These are phyloP conservation scores for Sinelater perroti DNA, from an alignment of 2,888 invertebrate genomes.

Conservation along the genomic window DNA sequence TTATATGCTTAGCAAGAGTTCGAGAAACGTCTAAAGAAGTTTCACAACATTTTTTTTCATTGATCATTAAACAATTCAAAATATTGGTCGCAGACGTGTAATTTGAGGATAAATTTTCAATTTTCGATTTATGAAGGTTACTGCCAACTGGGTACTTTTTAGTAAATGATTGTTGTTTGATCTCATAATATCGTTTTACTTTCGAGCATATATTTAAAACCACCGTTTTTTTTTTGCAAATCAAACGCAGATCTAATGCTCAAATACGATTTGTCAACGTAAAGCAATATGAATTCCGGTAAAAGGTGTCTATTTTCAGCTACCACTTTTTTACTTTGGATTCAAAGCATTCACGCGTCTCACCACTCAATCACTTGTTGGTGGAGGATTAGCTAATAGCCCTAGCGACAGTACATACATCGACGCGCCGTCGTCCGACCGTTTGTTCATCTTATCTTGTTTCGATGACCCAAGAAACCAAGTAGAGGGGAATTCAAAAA, in stretches of 20 bases:
- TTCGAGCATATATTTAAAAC: neutral
- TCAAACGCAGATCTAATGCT: neutral
- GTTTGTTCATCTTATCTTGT: too few relatives aligned
- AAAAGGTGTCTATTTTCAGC: conserved; percentile 1
- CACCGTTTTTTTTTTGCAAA: conserved; percentile 1
- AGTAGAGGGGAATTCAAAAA: neutral
- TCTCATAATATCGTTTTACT: too few relatives aligned
- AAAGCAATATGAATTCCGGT: conserved; percentile 3
- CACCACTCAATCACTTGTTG: too few relatives aligned
- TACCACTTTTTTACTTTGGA: too few relatives aligned
- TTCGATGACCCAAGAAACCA: neutral
- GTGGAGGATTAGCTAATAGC: too few relatives aligned
- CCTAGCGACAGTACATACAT: too few relatives aligned
- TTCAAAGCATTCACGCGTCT: too few relatives aligned
- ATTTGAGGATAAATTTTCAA: conserved; percentile 30
- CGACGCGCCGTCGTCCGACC: too few relatives aligned
- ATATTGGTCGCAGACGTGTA: conserved; percentile 40
- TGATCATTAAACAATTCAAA: conserved; percentile 39
- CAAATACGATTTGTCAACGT: neutral
- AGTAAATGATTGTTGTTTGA: conserved; percentile 1
- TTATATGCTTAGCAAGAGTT: conserved; percentile 21
- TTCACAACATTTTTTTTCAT: conserved; percentile 37
- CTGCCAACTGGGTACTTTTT: conserved; percentile 60
- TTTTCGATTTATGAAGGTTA: conserved; percentile 28
- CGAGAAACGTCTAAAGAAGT: conserved; percentile 39